phyloP scores from a whole-genome alignment of 2,113 vertebrate species.

The Poeciliopsis prolifica region DNA sequence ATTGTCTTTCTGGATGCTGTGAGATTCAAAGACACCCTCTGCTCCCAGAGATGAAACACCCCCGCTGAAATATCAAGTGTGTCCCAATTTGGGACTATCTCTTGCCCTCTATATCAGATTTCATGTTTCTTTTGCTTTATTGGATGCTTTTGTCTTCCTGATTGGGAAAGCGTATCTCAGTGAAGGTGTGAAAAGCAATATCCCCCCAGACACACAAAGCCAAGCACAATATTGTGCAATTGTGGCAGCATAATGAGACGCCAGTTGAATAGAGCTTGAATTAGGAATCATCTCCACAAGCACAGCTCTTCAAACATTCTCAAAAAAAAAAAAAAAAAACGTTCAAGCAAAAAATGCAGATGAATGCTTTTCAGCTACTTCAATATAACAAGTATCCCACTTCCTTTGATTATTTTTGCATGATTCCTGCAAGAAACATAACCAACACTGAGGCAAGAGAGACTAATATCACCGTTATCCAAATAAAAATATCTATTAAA shows the following conservation, averaged over 20 bases:
- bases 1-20: conserved; percentile 31
- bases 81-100: conserved; percentile 20
- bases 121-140: conserved; percentile 47
- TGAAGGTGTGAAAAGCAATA: conserved; percentile 40
- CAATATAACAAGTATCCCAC: conserved; percentile 14
- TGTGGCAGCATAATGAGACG: conserved; percentile 32
- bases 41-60: conserved; percentile 43
- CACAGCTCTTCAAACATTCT: not conserved
- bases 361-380: conserved; percentile 25
- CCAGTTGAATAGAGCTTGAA: conserved; percentile 26
- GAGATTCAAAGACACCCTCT: conserved; percentile 39
- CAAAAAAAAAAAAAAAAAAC: not conserved
- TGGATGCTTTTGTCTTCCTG: conserved; percentile 53
- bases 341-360: conserved; percentile 14
- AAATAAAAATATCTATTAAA: conserved; percentile 23
- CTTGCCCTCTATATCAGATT: conserved; percentile 40
- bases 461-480: conserved; percentile 17
- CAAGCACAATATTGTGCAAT: conserved; percentile 29
- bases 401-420: conserved; percentile 16
- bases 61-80: conserved; percentile 35
- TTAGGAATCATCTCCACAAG: conserved; percentile 13
- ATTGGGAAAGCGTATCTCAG: conserved; percentile 23
- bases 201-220: conserved; percentile 43
- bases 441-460: not conserved
- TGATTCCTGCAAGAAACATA: conserved; percentile 3